Percentiles rank a stretch among this genome's conserved stretches.
Evolutionary conservation across 2,888 invertebrate species (phyloP).

Genomic region (Tinea trinotella): DNA sequence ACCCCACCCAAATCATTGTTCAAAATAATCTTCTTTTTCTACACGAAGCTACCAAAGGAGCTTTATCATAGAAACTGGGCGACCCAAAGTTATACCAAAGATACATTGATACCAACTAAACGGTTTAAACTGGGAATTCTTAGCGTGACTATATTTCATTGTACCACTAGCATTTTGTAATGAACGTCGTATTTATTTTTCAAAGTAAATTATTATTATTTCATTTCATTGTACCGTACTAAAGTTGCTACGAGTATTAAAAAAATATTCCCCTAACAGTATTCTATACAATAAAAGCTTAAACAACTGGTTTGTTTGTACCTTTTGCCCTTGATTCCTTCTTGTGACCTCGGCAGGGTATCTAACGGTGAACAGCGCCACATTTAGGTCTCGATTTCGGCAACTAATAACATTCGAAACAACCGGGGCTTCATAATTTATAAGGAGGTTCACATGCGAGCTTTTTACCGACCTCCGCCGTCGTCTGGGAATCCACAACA

Average conservation of each 20-base stretch:
- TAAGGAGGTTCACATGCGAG: constrained; percentile 50
- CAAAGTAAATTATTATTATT: too few relatives aligned
- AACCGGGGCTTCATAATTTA: constrained; percentile 54
- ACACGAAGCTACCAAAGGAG: too few relatives aligned
- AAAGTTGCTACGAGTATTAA: not conserved
- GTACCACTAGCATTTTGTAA: too few relatives aligned
- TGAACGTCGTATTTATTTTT: too few relatives aligned
- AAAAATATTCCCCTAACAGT: constrained; percentile 3
- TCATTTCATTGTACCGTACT: not conserved
- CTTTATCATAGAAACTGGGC: too few relatives aligned
- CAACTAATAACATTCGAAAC: constrained; percentile 49
- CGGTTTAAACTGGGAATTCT: too few relatives aligned
- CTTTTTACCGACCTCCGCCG: constrained; percentile 57
- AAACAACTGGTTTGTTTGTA: constrained; percentile 42
- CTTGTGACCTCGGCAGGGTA: constrained; percentile 38
- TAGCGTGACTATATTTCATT: too few relatives aligned
- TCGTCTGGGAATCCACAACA: constrained; percentile 69
- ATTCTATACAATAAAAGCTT: constrained; percentile 20
- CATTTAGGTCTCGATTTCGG: constrained; percentile 39
- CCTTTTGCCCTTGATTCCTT: constrained; percentile 50
- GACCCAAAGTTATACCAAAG: too few relatives aligned
- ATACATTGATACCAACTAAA: too few relatives aligned
- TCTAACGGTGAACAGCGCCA: constrained; percentile 50
- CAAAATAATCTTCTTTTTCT: too few relatives aligned
- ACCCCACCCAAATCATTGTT: too few relatives aligned